Percentiles rank a stretch among this genome's conserved stretches.
phyloP scores from a whole-genome alignment of 2,113 vertebrate species.

The Oreotrochilus melanogaster region DNA sequence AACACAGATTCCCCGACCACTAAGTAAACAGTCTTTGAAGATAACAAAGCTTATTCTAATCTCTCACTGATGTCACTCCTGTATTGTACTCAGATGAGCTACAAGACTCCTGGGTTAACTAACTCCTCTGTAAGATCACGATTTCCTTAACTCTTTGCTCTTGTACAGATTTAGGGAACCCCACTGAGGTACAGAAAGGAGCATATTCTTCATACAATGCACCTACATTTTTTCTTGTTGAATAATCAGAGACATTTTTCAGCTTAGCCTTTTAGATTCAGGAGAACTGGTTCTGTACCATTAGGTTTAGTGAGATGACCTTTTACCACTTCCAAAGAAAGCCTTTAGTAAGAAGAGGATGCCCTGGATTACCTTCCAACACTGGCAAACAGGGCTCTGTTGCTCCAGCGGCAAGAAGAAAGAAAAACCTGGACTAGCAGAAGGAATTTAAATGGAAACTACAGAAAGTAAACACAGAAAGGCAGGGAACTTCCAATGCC shows the following conservation, averaged over 20 bases:
- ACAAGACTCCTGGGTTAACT: slow-evolving; percentile 5
- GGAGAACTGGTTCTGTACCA: neutral
- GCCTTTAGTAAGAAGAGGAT: neutral
- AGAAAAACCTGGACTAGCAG: neutral
- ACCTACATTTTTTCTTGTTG: neutral
- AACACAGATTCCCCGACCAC: slow-evolving; percentile 10
- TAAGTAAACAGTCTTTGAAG: slow-evolving; percentile 64
- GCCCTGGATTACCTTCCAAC: neutral
- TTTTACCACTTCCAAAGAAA: neutral
- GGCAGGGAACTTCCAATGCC: neutral
- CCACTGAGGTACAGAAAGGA: neutral
- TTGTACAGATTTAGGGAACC: neutral
- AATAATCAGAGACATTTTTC: neutral
- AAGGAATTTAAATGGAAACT: slow-evolving; percentile 1
- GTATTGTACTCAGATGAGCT: slow-evolving; percentile 26
- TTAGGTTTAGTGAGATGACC: neutral
- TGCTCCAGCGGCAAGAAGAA: neutral
- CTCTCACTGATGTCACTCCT: slow-evolving; percentile 36
- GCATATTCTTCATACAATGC: neutral
- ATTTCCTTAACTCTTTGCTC: neutral
- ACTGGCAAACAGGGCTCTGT: neutral
- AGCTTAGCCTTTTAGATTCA: neutral
- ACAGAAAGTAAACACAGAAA: neutral
- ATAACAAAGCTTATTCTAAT: slow-evolving; percentile 52
- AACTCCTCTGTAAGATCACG: neutral